Evolutionary conservation across 2,113 vertebrate species (phyloP), one percentile per base, ranked within the genome.

Genomic region (Pachyramphus minor): DNA sequence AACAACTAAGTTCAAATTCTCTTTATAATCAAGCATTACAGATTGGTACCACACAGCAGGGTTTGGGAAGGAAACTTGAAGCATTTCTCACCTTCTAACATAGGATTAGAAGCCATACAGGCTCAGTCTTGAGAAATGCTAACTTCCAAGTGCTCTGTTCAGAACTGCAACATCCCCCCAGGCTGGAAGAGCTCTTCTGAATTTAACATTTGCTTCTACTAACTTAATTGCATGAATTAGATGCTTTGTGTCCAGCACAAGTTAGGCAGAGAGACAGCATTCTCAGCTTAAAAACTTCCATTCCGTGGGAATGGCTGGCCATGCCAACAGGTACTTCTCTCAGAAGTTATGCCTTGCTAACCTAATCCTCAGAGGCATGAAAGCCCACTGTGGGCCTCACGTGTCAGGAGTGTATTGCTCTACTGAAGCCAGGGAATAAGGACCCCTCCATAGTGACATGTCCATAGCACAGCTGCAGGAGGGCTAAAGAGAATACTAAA

Each of bases 401-500:
- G 2, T 11, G 64, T 14, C 28, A 80, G 64, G 44, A 28, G 45
- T 28, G 49, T 50, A 63, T 76, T 93, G 92, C 93, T 91, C 77
- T 81, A n/a, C 50, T 19, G 41, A 84, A 49, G 28, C 83, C 73
- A 67, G 94, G 90, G 67, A 63, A 92, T 87, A 73, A 92, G 76
- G 76, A 90, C 92, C 93, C 83, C 73, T 68, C 87, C 90, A 77
- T 55, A 81, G 82, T 17, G 90, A 71, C 74, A 82, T 69, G 80
- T 13, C 45, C 60, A 13, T 31, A 76, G 92, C 60, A 52, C 22
- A 88, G 76, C 33, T 89, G 28, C 30, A 59, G 42, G 50, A n/a
- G 85, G 52, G 76, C 90, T 64, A 66, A 52, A 60, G 77, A 97
- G 59, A 86, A 96, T 77, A 92, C 90, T 93, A 94, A 96, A 94